These are phyloP conservation scores for Anniella stebbinsi DNA, from an alignment of 2,797 vertebrate species.

Conservation along the genomic window DNA sequence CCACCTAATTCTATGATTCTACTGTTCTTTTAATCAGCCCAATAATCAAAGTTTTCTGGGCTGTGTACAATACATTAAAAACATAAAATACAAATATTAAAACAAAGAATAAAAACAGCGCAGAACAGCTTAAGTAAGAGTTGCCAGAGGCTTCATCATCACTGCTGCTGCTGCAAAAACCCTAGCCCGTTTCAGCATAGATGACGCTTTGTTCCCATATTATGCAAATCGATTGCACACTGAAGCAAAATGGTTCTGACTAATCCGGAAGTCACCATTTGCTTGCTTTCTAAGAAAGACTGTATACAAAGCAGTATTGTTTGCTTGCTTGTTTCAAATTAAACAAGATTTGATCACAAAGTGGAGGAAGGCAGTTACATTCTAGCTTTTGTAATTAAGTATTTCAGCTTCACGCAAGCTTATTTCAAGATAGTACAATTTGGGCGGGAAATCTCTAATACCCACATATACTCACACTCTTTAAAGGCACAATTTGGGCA, in stretches of 20 bases:
- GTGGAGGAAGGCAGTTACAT: conserved; percentile 57
- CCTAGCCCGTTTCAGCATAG: background rate
- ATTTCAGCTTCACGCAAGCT: conserved; percentile 64
- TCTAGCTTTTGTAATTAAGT: conserved; percentile 57
- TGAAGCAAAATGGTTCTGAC: conserved; percentile 40
- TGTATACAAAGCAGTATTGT: conserved; percentile 38
- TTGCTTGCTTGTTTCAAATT: conserved; percentile 59
- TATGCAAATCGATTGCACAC: conserved; percentile 24
- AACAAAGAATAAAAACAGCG: too few species aligned
- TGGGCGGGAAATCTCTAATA: background rate
- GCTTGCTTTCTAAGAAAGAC: conserved; percentile 47
- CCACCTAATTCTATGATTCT: too few species aligned
- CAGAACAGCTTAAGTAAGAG: conserved; percentile 41
- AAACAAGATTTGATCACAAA: conserved; percentile 25
- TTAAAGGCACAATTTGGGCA: conserved; percentile 6
- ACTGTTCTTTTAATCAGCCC: too few species aligned
- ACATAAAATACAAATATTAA: too few species aligned
- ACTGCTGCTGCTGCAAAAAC: background rate
- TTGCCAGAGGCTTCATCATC: conserved; percentile 40
- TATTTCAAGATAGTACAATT: conserved; percentile 38
- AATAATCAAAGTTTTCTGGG: too few species aligned
- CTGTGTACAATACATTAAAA: too few species aligned
- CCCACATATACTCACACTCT: conserved; percentile 8
- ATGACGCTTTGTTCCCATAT: conserved; percentile 39
- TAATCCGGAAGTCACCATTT: conserved; percentile 53